Evolutionary conservation across 2,797 vertebrate genomes (phyloP), one percentile per base, ranked within the genome.

Genomic region (Australoheros facetus): DNA sequence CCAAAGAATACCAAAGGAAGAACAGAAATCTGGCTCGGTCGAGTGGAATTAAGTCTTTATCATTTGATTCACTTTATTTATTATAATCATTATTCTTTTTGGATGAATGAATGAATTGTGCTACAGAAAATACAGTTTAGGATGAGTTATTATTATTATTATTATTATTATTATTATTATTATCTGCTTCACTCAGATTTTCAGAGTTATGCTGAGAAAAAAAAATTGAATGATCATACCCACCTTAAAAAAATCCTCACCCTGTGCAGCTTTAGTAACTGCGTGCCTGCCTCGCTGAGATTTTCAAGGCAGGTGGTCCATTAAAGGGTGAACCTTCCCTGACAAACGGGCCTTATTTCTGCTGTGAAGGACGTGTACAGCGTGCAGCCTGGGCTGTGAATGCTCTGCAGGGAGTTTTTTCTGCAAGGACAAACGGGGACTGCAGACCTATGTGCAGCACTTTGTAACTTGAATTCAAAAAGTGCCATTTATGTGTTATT

Each of bases 321-420:
- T 79, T 82, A 57, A 39, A 16, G 21, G 39, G 45, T 82, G 83
- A 83, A 83, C 77, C 73, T 73, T 83, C 66, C 4, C 34, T 11
- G 53, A 71, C 60, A 82, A 86, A 85, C 74, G 37, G 76, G 21
- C 23, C 48, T 14, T 74, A 62, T 80, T 84, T 82, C 51, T 16
- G 59, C 10, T 5, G 48, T 55, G 66, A 85, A 86, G 85, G 85
- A 70, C 73, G 7, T 3, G 11, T 11, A 21, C 62, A 48, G 23
- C 6, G 16, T 23, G 3, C 10, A 45, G 62, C 84, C 83, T 87
- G 30, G 6, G 30, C 45, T 12, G 54, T 16, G 19, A 17, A 45
- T 48, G 42, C 16, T 66, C 16, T 51, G 8, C 23, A 64, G 39
- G 4, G 51, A 55, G n/a, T 34, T 51, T 30, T 69, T 51, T 19